Evolutionary conservation across 2,888 invertebrate species (phyloP), one percentile per base, ranked within the genome.

Genomic region (Epistrophe grossulariae): DNA sequence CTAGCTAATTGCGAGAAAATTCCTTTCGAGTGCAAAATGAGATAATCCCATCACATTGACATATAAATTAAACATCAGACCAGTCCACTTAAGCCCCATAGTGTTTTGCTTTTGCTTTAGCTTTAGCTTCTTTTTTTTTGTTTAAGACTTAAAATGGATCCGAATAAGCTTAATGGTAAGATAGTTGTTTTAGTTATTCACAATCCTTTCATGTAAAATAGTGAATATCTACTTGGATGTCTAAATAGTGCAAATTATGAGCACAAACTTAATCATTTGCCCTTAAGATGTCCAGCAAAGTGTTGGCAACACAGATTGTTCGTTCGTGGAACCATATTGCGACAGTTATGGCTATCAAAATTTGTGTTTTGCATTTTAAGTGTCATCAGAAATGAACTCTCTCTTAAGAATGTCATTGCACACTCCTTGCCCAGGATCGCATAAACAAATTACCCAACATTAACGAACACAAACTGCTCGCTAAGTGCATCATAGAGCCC

Each of bases 401-500:
- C 70, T 57, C 52, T 50, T 17, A 38, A 55, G 35, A 24, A 78
- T 68, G 50, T 68, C 68, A 52, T 59, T 72, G 73, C 45, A 66
- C 28, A 40, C 66, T 24, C 43, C 28, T n/a, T 31, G 4, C 52
- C 52, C 50, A 66, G 45, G 79, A 70, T 71, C 81, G 71, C 79
- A 82, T 87, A 87, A 87, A 87, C 87, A 87, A 87, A 87, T 87
- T 87, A 87, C 87, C 87, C 87, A 79, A 83, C 87, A 87, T 87
- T 87, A 87, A 87, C 87, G 83, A 79, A 72, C 82, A 79, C 87
- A 87, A 87, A 87, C 87, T 87, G 79, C 68, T 83, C 79, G 66
- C 83, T 87, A 87, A 87, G 87, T 87, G 87, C 87, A 87, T 62
- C 31, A 48, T 62, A 48, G 60, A 55, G 66, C 74, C 70, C 5